Base-by-base conservation (phyloP, 1,140 invertebrate genomes). In the Drosophila saltans region DNA sequence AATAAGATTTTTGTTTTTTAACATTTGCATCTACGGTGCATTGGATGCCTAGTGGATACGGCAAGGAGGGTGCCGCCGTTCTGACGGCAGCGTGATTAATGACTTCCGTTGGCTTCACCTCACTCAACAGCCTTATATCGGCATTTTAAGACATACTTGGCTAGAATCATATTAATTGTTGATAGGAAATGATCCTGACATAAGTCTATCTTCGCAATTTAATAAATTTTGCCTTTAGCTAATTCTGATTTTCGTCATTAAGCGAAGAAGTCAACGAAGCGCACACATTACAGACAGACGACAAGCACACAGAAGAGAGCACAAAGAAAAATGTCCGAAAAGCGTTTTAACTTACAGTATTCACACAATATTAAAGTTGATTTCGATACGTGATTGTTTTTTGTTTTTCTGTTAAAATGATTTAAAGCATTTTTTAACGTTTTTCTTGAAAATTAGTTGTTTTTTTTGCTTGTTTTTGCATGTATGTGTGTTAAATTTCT, bases 221-320 rank as follows among this genome's bases (percentile, higher is more conserved):
- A 30, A 63, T 43, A 6, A 43, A 58, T 71, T 63, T 68, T 21
- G 36, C 24, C 56, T 61, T 26, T 57, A 43, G 24, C 30, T 21
- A 52, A 36, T 72, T 69, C 67, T 80, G 48, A 10, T 64, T 45
- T 30, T 45, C 26, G 45, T 21, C 26, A 52, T n/a, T 3, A 21
- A 43, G 26, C 40, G 52, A 76, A 85, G 86, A 85, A 86, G 83
- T 88, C 84, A 86, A 88, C 80, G 76, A 88, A 88, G 83, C 83
- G 83, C 78, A 83, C 74, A 62, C 76, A 75, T 71, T 68, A 74
- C 72, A 70, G 45, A 10, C 83, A 85, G 82, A 81, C 82, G 58
- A 75, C 75, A 72, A 79, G 79, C 72, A 80, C 65, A 41, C 59
- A 69, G 30, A 58, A 65, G 30, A 63, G 65, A 52, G 77, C 80